Evolutionary conservation across 2,113 vertebrate genomes (phyloP).

Genomic region (Globicephala melas): DNA sequence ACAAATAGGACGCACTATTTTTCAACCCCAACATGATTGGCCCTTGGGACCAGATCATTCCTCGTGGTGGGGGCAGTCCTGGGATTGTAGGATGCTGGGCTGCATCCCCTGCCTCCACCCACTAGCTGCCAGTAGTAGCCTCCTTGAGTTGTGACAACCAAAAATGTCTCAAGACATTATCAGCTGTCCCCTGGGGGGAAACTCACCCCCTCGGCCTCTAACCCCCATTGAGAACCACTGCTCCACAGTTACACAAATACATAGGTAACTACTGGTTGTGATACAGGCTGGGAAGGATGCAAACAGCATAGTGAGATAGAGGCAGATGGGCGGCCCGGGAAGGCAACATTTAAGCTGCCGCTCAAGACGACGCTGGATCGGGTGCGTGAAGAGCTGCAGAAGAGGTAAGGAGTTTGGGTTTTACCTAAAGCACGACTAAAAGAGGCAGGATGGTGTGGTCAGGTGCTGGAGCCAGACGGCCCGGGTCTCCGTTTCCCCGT

Average conservation of each 20-base stretch:
- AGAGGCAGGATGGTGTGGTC: too few species aligned
- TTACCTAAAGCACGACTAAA: not conserved
- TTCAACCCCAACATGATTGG: accelerated
- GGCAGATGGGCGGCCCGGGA: not conserved
- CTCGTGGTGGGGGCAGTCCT: not conserved
- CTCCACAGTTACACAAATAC: not conserved
- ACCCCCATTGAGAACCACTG: not conserved
- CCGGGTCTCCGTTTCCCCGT: not conserved
- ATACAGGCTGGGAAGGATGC: not conserved
- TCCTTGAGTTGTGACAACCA: not conserved
- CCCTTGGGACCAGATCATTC: not conserved
- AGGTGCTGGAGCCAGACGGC: not conserved
- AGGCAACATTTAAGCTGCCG: not conserved
- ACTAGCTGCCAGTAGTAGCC: accelerated
- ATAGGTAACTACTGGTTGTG: too few species aligned
- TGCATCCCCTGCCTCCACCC: not conserved
- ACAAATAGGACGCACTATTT: not conserved
- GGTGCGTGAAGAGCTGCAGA: too few species aligned
- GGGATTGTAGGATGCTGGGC: not conserved
- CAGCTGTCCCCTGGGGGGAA: not conserved
- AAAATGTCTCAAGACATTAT: not conserved
- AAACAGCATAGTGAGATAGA: accelerated
- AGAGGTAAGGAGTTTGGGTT: not conserved
- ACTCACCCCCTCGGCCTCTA: accelerated
- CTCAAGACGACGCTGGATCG: too few species aligned